Percentiles rank a stretch among this genome's conserved stretches.
phyloP scores from a whole-genome alignment of 2,113 vertebrate species.

The Antechinus flavipes region DNA sequence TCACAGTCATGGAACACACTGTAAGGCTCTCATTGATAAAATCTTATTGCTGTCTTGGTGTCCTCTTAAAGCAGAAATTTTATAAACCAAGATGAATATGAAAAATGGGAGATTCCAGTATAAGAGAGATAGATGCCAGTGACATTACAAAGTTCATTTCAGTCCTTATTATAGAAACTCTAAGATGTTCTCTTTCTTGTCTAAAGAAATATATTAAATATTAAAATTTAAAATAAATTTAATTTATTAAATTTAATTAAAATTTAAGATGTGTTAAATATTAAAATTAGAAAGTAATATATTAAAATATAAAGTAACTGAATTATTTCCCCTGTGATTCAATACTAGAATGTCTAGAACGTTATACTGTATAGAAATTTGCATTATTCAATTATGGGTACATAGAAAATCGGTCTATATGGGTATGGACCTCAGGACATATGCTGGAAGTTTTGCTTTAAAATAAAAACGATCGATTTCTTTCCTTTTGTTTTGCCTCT shows the following conservation, averaged over 20 bases:
- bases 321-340: not conserved
- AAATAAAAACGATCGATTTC: slow-evolving; percentile 1
- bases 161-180: not conserved
- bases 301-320: not conserved
- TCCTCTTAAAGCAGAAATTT: not conserved
- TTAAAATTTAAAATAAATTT: no score
- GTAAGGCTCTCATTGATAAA: not conserved
- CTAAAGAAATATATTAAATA: no score
- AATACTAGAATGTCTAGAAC: not conserved
- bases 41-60: not conserved
- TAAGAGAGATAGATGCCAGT: not conserved
- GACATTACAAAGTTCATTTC: not conserved
- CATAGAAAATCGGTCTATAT: not conserved
- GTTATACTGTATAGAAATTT: not conserved
- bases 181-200: not conserved
- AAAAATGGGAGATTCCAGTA: not conserved
- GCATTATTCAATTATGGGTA: not conserved
- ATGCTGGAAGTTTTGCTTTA: not conserved
- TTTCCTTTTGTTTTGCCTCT: not conserved
- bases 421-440: not conserved
- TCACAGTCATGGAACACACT: not conserved
- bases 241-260: no score
- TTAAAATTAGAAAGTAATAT: no score
- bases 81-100: not conserved
- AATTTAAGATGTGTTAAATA: no score